Conservation (phyloP, 2,888 invertebrate genomes). For the Thecocarcelia acutangulata region DNA sequence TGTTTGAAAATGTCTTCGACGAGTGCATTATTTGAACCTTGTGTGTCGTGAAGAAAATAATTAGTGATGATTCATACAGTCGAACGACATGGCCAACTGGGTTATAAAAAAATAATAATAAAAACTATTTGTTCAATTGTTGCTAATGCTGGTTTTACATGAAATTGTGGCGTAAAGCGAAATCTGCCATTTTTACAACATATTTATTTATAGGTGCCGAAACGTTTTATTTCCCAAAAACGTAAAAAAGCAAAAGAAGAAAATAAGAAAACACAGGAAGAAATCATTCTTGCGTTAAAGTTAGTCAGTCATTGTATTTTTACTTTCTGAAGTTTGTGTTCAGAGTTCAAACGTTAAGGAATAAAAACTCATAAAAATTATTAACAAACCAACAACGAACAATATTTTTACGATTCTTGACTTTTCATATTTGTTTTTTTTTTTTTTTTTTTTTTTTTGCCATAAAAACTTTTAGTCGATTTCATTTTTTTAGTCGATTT, state of each 20-base stretch:
- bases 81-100: no score
- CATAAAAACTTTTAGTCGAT: conserved; percentile 23
- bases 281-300: conserved; percentile 50
- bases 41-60: no score
- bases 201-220: conserved; percentile 57
- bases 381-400: conserved; percentile 36
- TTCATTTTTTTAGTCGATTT: conserved; percentile 19
- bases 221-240: conserved; percentile 56
- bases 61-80: no score
- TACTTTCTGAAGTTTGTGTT: neutral
- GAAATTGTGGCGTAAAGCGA: conserved; percentile 43
- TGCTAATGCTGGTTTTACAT: conserved; percentile 60
- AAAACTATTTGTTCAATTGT: conserved; percentile 49
- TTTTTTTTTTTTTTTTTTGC: conserved; percentile 4
- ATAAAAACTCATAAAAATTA: conserved; percentile 54
- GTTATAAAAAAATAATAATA: no score
- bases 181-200: conserved; percentile 54
- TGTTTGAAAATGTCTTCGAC: no score
- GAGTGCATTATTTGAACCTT: no score
- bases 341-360: conserved; percentile 33
- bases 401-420: conserved; percentile 53
- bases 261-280: conserved; percentile 24
- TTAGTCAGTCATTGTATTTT: conserved; percentile 19
- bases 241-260: neutral
- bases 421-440: conserved; percentile 21